Conservation (phyloP, 2,113 vertebrate species). For the Piprites chloris region DNA sequence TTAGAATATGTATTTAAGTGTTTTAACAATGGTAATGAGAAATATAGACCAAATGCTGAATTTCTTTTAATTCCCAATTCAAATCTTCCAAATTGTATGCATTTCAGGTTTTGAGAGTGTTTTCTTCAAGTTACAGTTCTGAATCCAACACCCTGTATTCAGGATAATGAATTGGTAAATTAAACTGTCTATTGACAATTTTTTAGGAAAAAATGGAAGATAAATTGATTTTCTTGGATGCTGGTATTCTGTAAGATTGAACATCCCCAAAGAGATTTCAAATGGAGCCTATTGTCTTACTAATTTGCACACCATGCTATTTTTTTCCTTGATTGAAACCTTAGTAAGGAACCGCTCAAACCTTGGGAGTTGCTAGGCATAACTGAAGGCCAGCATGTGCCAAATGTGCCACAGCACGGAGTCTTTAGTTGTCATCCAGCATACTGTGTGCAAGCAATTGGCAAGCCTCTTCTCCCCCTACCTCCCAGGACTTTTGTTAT, state of each 20-base stretch:
- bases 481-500: slow-evolving; percentile 50
- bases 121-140: background rate
- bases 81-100: background rate
- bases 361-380: slow-evolving; percentile 5
- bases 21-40: background rate
- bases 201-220: slow-evolving; percentile 11
- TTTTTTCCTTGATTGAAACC: background rate
- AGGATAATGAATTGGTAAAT: background rate
- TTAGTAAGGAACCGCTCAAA: background rate
- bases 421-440: slow-evolving; percentile 31
- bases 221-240: slow-evolving; percentile 9
- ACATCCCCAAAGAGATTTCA: slow-evolving; percentile 18
- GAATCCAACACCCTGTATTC: background rate
- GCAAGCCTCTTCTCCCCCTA: background rate
- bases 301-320: background rate
- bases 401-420: slow-evolving; percentile 40
- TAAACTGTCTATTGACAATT: background rate
- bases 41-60: background rate
- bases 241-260: background rate
- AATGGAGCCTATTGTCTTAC: background rate
- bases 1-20: background rate
- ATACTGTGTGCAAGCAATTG: slow-evolving; percentile 17
- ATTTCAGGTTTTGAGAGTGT: background rate
- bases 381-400: slow-evolving; percentile 19
- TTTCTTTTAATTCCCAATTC: background rate